These are phyloP conservation scores for Pollimyrus isidori DNA, from an alignment of 2,113 vertebrate species.

Conservation along the genomic window DNA sequence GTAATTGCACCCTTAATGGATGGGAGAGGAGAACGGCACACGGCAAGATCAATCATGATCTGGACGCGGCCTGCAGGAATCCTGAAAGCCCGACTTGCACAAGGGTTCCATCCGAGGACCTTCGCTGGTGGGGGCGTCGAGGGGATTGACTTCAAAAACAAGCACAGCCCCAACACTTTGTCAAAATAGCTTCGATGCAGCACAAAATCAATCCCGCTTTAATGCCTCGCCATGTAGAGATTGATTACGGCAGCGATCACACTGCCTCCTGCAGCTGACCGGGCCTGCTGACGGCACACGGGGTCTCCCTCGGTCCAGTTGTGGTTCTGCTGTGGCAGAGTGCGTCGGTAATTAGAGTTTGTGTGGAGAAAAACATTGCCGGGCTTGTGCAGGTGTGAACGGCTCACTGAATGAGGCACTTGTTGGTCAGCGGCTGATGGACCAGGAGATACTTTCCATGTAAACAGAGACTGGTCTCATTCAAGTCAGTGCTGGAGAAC, in stretches of 20 bases:
- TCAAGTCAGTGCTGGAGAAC: neutral
- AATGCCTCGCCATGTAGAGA: neutral
- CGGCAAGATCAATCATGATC: neutral
- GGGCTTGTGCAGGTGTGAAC: neutral
- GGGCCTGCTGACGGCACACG: neutral
- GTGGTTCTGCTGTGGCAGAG: neutral
- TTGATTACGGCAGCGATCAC: neutral
- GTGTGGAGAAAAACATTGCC: neutral
- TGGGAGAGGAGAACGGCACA: neutral
- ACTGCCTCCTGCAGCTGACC: neutral
- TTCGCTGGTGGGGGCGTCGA: neutral
- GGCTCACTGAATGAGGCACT: neutral
- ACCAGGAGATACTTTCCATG: neutral
- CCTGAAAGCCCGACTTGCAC: neutral
- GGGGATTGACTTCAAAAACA: conserved; percentile 10
- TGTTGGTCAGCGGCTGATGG: neutral
- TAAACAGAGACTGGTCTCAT: neutral
- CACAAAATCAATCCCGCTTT: neutral
- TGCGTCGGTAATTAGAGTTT: neutral
- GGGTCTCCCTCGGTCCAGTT: neutral
- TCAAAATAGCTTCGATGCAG: conserved; percentile 8
- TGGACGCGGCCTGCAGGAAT: neutral
- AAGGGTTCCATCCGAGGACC: neutral
- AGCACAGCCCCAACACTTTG: neutral
- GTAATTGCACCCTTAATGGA: neutral